Conservation (phyloP, 2,888 invertebrate species). For the Glyphotaelius pellucidus region DNA sequence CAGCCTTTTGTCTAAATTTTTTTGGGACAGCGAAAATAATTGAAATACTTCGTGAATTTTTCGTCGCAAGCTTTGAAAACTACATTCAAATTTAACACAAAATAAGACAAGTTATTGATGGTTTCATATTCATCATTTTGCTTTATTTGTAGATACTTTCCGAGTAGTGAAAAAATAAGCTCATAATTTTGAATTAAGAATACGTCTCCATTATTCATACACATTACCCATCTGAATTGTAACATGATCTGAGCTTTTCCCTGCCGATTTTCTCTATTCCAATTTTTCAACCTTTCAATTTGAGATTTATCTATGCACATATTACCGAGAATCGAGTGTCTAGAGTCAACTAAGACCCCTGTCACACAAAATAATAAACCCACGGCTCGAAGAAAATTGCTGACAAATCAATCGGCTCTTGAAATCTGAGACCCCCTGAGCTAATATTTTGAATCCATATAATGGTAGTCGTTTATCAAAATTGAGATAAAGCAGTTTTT, state of each 20-base stretch:
- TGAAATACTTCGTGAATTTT: too few relatives aligned
- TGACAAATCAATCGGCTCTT: background rate
- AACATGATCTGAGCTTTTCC: background rate
- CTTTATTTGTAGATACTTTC: background rate
- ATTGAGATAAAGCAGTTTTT: background rate
- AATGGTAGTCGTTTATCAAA: background rate
- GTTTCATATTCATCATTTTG: too few relatives aligned
- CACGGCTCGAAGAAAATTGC: background rate
- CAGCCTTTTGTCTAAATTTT: too few relatives aligned
- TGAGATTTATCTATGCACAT: slow-evolving; percentile 35
- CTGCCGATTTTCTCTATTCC: background rate
- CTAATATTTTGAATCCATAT: background rate
- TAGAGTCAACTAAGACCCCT: background rate
- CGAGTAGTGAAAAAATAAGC: background rate
- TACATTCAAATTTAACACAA: too few relatives aligned
- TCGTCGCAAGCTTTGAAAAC: too few relatives aligned
- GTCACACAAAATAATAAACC: background rate
- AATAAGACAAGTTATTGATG: too few relatives aligned
- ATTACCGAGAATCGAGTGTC: slow-evolving; percentile 13
- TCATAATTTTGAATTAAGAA: background rate
- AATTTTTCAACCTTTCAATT: slow-evolving; percentile 18
- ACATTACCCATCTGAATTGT: background rate
- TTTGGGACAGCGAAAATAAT: too few relatives aligned
- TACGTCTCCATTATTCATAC: background rate
- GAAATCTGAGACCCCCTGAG: background rate